phyloP scores from a whole-genome alignment of 2,888 invertebrate genomes.

The Sycophila texana region DNA sequence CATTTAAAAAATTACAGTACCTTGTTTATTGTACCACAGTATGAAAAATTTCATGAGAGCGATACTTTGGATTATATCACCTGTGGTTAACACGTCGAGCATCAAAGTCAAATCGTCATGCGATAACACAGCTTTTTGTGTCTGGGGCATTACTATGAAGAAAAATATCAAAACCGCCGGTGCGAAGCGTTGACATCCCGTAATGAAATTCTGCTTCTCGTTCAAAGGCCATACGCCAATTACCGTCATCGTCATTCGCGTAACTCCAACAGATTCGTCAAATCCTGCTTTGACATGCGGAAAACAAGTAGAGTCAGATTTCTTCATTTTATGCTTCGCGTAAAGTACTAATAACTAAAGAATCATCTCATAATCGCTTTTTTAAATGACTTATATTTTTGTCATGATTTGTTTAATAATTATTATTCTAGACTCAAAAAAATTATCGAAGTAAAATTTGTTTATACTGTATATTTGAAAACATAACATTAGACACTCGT shows the following conservation, averaged over 20 bases:
- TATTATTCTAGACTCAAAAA: too few species aligned
- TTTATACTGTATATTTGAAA: too few species aligned
- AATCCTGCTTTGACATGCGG: slow-evolving; percentile 49
- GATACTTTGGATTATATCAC: slow-evolving; percentile 19
- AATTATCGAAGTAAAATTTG: too few species aligned
- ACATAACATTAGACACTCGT: too few species aligned
- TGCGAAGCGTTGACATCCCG: background rate
- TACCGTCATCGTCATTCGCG: slow-evolving; percentile 60
- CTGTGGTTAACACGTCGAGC: slow-evolving; percentile 38
- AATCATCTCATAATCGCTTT: too few species aligned
- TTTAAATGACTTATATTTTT: too few species aligned
- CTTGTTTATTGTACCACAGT: slow-evolving; percentile 35
- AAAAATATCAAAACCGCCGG: slow-evolving; percentile 20
- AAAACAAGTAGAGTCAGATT: too few species aligned
- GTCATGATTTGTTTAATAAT: too few species aligned
- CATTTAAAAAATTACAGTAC: background rate
- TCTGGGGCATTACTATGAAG: slow-evolving; percentile 48
- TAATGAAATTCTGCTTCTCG: background rate
- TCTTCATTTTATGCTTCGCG: too few species aligned
- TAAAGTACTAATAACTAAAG: too few species aligned
- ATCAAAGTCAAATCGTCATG: slow-evolving; percentile 35
- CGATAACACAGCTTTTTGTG: background rate
- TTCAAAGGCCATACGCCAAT: slow-evolving; percentile 64
- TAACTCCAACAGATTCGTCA: slow-evolving; percentile 61
- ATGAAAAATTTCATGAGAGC: slow-evolving; percentile 38